phyloP scores from a whole-genome alignment of 1,140 invertebrate genomes.

The Lordiphosa collinella region DNA sequence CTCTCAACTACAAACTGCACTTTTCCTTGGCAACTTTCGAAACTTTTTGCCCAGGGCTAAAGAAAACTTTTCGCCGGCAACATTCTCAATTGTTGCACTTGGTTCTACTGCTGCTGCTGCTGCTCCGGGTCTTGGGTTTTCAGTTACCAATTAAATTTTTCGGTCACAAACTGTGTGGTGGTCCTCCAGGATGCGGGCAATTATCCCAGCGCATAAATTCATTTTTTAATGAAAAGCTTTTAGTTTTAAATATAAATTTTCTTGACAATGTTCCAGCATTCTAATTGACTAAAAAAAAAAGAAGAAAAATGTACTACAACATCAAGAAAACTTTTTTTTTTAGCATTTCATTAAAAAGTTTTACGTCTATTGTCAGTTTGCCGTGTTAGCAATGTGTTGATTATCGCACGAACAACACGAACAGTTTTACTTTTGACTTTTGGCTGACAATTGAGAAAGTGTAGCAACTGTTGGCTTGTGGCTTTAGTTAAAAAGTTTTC shows the following conservation, averaged over 20 bases:
- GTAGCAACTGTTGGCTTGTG: no score
- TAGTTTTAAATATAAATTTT: no score
- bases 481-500: no score
- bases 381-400: not conserved
- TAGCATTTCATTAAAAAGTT: conserved; percentile 9
- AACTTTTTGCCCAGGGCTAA: conserved; percentile 44
- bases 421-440: no score
- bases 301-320: conserved; percentile 24
- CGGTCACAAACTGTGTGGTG: conserved; percentile 1
- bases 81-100: conserved; percentile 59
- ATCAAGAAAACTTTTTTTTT: conserved; percentile 4
- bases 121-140: not conserved
- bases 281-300: conserved; percentile 2
- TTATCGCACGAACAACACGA: not conserved
- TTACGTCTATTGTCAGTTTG: not conserved
- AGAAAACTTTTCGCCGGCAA: conserved; percentile 41
- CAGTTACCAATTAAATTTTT: conserved; percentile 1
- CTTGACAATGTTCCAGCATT: no score
- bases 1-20: conserved; percentile 40
- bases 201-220: not conserved
- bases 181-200: conserved; percentile 4
- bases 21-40: conserved; percentile 30
- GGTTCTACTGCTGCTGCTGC: not conserved
- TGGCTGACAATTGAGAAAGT: no score
- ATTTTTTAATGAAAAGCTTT: no score